Percentiles rank a stretch among this genome's conserved stretches.
phyloP scores from a whole-genome alignment of 2,888 invertebrate genomes.

The Limnephilus lunatus region DNA sequence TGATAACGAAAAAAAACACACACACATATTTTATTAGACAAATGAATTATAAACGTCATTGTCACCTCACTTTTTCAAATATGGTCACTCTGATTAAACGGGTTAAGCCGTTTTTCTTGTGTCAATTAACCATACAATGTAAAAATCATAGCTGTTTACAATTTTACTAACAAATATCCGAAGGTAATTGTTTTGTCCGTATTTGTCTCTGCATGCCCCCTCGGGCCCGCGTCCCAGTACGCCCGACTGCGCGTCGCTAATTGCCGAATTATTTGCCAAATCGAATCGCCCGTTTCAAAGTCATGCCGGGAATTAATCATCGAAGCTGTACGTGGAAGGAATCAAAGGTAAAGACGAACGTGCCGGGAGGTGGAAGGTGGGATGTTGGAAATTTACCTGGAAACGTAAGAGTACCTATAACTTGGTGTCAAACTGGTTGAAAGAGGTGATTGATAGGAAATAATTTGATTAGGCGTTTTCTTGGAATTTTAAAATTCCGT shows the following conservation, averaged over 20 bases:
- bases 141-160: neutral
- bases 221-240: neutral
- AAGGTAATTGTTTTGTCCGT: neutral
- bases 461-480: neutral
- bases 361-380: neutral
- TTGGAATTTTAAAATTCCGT: too few species aligned
- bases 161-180: neutral
- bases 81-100: too few species aligned
- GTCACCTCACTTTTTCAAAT: too few species aligned
- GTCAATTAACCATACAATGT: neutral
- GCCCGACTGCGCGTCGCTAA: conserved; percentile 50
- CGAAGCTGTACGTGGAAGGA: conserved; percentile 37
- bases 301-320: conserved; percentile 62
- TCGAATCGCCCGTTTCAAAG: conserved; percentile 61
- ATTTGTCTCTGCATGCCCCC: neutral
- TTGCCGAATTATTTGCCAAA: conserved; percentile 63
- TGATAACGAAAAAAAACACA: too few species aligned
- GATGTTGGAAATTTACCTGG: neutral
- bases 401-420: neutral
- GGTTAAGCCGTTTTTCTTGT: neutral
- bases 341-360: neutral
- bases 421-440: neutral
- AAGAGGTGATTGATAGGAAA: neutral
- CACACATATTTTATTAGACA: too few species aligned
- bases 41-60: too few species aligned